Base-by-base conservation (phyloP, 64 coral and sea anemone genomes). In the Cladopsammia gracilis region DNA sequence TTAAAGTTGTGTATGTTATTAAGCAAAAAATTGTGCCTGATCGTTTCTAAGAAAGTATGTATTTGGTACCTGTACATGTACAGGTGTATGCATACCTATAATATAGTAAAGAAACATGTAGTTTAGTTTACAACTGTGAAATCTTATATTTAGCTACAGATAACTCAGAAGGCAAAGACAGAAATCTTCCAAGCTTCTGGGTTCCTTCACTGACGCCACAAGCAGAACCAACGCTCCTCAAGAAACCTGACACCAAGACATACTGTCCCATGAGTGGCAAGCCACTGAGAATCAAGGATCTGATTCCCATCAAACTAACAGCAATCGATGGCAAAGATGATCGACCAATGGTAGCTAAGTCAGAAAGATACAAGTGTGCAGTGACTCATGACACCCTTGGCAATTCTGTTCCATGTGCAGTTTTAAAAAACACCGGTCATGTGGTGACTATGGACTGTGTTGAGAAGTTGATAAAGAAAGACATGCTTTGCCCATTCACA, bases 391-490 rank as follows among this genome's bases (percentile, higher is more conserved):
- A 99, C 86, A 79, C 94, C 10, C 91, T 99, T 54, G 98, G 98
- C 7, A 99, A 99, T 78, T 94, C 94, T 62, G 94, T 99, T 4
- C 98, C 98, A 7, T 99, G 98, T 81, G 98, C 98, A 11, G 98
- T 99, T 62, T 89, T 99, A 15, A 94, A 89, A 69, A 99, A 99
- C 64, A 96, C 98, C 24, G 98, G 98, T 58, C 59, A 86, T 86
- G 98, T 99, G 15, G 98, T 99, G 8, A 99, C 98, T 7, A 96
- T 99, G 98, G 98, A 99, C 90, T 95, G 94, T 87, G 87, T 99
- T 79, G 94, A 99, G 54, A 99, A 94, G 59, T 70, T 99, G 15
- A 96, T 99, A 18, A 99, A 89, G 76, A 99, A 99, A 43, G 98
- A 99, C 53, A 99, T 99, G 98, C 66, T 96, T 9, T 99, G 98